Conservation (phyloP, 53 echinoderm and acorn worm genomes). For the Echinometra lucunter region DNA sequence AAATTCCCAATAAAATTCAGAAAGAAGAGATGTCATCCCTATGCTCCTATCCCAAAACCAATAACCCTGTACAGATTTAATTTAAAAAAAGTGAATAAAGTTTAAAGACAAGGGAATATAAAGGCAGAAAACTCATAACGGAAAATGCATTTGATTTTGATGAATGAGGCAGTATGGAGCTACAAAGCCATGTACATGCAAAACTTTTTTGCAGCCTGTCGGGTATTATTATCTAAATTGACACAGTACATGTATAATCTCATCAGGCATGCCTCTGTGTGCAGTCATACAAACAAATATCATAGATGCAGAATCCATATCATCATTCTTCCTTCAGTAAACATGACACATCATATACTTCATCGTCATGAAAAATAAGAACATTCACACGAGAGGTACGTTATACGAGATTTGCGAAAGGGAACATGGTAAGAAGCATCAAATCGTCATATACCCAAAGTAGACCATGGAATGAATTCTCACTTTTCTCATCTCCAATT, state of each 20-base stretch:
- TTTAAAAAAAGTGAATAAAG: too few species aligned
- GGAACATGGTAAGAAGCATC: background rate
- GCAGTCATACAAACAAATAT: constrained; percentile 16
- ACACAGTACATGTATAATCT: background rate
- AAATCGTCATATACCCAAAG: background rate
- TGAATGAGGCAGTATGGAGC: background rate
- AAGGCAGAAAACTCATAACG: too few species aligned
- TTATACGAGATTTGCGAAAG: background rate
- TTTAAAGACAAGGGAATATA: too few species aligned
- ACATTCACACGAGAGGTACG: background rate
- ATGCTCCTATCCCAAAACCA: too few species aligned
- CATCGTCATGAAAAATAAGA: background rate
- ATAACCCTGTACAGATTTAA: too few species aligned
- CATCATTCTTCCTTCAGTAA: background rate
- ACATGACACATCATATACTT: constrained; percentile 18
- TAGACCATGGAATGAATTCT: background rate
- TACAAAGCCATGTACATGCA: background rate
- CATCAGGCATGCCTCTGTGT: background rate
- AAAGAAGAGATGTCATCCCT: too few species aligned
- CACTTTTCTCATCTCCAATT: too few species aligned
- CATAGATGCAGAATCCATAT: background rate
- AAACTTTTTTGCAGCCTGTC: background rate
- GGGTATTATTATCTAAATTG: background rate
- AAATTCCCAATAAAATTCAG: too few species aligned
- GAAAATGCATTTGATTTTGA: background rate